These are phyloP conservation scores for Cremastinae sp. DNA, from an alignment of 2,888 invertebrate genomes.

Conservation along the genomic window DNA sequence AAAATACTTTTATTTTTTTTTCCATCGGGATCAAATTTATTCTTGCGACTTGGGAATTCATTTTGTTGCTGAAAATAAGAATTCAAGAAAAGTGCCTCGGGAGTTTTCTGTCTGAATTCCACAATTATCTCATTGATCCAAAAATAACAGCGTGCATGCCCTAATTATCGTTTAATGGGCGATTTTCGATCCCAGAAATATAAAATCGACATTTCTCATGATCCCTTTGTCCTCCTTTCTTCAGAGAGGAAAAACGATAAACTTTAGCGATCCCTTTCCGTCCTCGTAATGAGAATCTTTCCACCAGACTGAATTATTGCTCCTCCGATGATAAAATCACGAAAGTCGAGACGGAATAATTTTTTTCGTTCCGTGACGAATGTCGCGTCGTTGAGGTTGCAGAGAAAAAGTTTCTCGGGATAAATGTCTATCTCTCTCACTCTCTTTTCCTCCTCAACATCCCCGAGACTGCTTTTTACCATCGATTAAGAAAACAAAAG, in stretches of 20 bases:
- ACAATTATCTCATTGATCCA: not conserved
- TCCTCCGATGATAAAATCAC: not conserved
- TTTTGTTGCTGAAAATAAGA: too few species aligned
- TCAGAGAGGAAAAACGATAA: not conserved
- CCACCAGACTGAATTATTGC: slow-evolving; percentile 19
- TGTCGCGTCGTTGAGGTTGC: not conserved
- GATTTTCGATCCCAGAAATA: not conserved
- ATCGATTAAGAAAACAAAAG: not conserved
- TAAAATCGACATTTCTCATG: not conserved
- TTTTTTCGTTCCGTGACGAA: not conserved
- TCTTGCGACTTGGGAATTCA: too few species aligned
- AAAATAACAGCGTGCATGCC: not conserved
- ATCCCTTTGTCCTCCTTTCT: not conserved
- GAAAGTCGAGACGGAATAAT: slow-evolving; percentile 20
- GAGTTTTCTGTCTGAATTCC: too few species aligned
- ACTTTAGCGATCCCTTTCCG: too few species aligned
- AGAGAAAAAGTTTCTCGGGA: not conserved
- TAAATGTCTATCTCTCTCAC: too few species aligned
- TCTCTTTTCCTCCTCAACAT: too few species aligned
- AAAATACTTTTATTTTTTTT: slow-evolving; percentile 1
- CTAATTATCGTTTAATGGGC: not conserved
- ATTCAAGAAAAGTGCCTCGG: too few species aligned
- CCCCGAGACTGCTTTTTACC: too few species aligned
- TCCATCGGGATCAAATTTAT: too few species aligned
- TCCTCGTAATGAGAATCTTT: slow-evolving; percentile 1